Conservation (phyloP, 2,888 invertebrate genomes). For the Scotopteryx bipunctaria region DNA sequence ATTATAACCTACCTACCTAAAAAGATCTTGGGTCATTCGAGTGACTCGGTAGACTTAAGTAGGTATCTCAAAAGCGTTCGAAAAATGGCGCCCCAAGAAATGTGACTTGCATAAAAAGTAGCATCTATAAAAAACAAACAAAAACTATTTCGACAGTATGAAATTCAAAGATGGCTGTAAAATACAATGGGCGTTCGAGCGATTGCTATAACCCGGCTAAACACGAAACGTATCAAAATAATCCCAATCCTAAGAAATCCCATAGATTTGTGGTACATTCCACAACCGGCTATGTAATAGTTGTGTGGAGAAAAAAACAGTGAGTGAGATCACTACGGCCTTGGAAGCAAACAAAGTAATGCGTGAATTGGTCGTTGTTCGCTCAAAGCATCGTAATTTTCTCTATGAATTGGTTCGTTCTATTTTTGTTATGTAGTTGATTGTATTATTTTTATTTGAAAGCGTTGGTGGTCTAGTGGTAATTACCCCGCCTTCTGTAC, state of each 20-base stretch:
- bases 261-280: conserved; percentile 44
- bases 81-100: conserved; percentile 67
- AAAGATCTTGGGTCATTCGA: background rate
- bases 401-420: conserved; percentile 20
- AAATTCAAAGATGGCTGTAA: conserved; percentile 62
- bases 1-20: background rate
- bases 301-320: conserved; percentile 64
- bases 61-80: conserved; percentile 25
- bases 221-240: conserved; percentile 19
- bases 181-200: conserved; percentile 44
- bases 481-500: no score
- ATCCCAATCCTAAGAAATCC: conserved; percentile 42
- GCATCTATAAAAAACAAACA: conserved; percentile 41
- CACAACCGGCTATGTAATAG: conserved; percentile 58
- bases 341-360: conserved; percentile 59
- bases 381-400: conserved; percentile 23
- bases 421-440: conserved; percentile 9
- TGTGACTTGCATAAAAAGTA: conserved; percentile 61
- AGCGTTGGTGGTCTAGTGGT: no score
- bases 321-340: conserved; percentile 76
- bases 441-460: background rate
- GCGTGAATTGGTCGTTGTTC: conserved; percentile 62
- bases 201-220: conserved; percentile 48
- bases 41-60: no score
- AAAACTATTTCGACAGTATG: conserved; percentile 59